A percentile compares a stretch with the other conserved stretches of the same genome.
phyloP scores from a whole-genome alignment of 2,797 vertebrate species.

The Mormyrus hasselquistii region DNA sequence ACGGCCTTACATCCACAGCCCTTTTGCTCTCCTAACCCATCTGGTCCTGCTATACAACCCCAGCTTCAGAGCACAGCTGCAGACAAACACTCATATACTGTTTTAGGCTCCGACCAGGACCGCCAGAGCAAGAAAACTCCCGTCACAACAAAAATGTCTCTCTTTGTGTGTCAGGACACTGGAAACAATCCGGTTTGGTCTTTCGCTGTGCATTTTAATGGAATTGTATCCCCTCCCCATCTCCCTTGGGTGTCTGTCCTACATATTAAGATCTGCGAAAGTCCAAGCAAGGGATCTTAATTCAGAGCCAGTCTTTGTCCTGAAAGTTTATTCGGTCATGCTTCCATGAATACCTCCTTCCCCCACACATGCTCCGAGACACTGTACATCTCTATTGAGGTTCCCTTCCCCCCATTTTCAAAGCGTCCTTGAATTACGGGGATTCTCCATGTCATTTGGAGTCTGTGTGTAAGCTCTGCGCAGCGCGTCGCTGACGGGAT shows the following conservation, averaged over 20 bases:
- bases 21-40: not conserved
- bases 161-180: not conserved
- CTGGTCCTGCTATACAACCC: not conserved
- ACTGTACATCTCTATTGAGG: not conserved
- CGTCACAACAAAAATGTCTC: not conserved
- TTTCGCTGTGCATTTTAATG: not conserved
- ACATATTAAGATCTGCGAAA: not conserved
- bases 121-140: not conserved
- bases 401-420: not conserved
- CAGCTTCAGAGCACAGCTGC: slow-evolving; percentile 18
- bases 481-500: not conserved
- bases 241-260: not conserved
- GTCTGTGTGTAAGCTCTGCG: not conserved
- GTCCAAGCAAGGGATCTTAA: not conserved
- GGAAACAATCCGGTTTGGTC: not conserved
- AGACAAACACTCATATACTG: slow-evolving; percentile 21
- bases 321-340: not conserved
- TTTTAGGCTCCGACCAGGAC: not conserved
- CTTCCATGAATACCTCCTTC: not conserved
- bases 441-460: not conserved
- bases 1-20: not conserved
- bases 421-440: not conserved
- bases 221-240: not conserved
- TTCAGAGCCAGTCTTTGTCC: not conserved
- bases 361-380: not conserved